These are phyloP conservation scores for Hiodon alosoides DNA, from an alignment of 2,113 vertebrate species.

Conservation along the genomic window DNA sequence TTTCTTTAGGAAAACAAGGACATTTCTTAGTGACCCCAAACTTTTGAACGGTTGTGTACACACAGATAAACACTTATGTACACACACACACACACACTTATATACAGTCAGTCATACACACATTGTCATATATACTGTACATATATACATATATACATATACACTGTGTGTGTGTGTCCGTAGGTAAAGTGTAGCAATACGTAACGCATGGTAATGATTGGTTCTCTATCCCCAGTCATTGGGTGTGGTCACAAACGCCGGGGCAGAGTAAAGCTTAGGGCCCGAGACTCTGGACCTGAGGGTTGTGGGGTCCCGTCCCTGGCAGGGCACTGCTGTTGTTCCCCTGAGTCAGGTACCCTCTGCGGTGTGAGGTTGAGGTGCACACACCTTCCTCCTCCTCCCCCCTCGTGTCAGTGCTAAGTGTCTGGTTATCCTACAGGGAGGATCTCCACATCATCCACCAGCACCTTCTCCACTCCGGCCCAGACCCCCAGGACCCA, in stretches of 20 bases:
- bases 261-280: constrained; percentile 45
- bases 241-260: neutral
- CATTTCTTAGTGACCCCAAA: too few relatives aligned
- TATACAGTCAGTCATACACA: neutral
- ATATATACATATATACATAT: too few relatives aligned
- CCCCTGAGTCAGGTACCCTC: constrained; percentile 63
- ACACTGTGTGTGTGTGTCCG: neutral
- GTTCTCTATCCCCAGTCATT: constrained; percentile 1
- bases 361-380: constrained; percentile 49
- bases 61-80: too few relatives aligned
- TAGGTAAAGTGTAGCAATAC: neutral
- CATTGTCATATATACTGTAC: neutral
- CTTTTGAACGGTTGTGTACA: too few relatives aligned
- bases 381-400: neutral
- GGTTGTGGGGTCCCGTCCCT: constrained; percentile 53
- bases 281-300: constrained; percentile 52
- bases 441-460: constrained; percentile 63
- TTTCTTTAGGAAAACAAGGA: too few relatives aligned
- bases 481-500: constrained; percentile 73
- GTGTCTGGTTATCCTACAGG: constrained; percentile 39
- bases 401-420: neutral
- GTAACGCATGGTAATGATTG: neutral
- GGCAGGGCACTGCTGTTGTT: constrained; percentile 67
- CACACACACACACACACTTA: constrained; percentile 1
- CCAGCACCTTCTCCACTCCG: constrained; percentile 63